Base-by-base conservation (phyloP, 2,113 vertebrate genomes). In the Orientallactaga bullata region DNA sequence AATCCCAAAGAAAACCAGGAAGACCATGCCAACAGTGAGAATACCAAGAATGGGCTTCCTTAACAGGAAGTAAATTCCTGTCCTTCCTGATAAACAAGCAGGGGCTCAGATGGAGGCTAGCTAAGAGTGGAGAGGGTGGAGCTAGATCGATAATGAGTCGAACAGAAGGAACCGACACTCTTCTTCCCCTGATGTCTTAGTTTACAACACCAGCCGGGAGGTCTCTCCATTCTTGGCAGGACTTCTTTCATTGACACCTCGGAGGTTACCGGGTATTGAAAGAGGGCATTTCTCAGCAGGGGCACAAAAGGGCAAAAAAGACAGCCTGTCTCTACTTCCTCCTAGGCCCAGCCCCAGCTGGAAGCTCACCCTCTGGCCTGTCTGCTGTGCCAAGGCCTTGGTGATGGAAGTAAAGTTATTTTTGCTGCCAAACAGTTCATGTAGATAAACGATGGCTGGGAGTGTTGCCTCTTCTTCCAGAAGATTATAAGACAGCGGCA, bases 381-480 rank as follows among this genome's bases (percentile, higher is more conserved):
- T 99, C 80, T 97, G 98, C 79, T 98, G 98, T n/a, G 98, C 99
- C 95, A 99, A 96, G 3, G 98, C 98, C 95, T 99, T 99, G 2
- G 99, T 99, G 84, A 99, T 98, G 0, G 99, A 98, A 76, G 98
- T 98, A 95, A 99, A 99, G 97, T 99, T 99, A 73, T 98, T 97
- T 90, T 98, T 99, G 98, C 98, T 99, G 86, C 99, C 99, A 90
- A 99, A 99, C 55, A 99, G 98, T 30, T 99, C 99, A 0, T 99
- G 99, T 11, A 99, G 98, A 91, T 99, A 98, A 94, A 99, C 97
- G 3, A 99, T 96, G 37, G 99, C 99, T 4, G 98, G 97, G 47
- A 93, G 98, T 3, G 68, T 15, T 20, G 35, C 66, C 28, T 94
- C 86, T 23, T 95, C 96, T 47, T 97, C 96, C 82, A 97, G 86